These are phyloP conservation scores for Sanderia malayensis DNA, from an alignment of 30 jellyfish, hydroid and myxozoan genomes.

Conservation along the genomic window DNA sequence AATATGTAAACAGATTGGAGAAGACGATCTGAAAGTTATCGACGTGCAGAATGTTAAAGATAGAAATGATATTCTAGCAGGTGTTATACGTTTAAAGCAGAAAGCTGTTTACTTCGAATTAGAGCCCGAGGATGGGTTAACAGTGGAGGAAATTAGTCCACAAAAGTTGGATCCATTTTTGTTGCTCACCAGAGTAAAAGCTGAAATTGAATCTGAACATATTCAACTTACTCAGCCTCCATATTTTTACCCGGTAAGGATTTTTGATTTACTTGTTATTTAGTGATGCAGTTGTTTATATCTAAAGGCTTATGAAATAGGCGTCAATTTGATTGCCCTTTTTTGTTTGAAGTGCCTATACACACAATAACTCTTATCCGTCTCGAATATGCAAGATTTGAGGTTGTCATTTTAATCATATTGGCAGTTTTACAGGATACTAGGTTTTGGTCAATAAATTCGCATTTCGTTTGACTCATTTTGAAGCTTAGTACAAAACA, in stretches of 20 bases:
- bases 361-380: no score
- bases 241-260: constrained; percentile 76
- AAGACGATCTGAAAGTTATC: constrained; percentile 78
- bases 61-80: constrained; percentile 78
- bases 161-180: constrained; percentile 61
- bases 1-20: constrained; percentile 71
- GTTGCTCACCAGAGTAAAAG: constrained; percentile 70
- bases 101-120: constrained; percentile 78
- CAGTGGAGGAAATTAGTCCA: constrained; percentile 10
- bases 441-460: no score
- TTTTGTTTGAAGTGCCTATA: no score
- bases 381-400: no score
- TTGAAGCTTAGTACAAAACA: no score
- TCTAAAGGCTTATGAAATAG: no score
- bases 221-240: constrained; percentile 94
- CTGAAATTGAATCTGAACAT: constrained; percentile 56
- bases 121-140: constrained; percentile 60
- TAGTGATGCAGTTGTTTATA: no score
- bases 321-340: no score
- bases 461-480: no score
- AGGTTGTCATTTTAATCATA: no score
- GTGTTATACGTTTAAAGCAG: constrained; percentile 69
- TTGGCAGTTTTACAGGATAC: no score
- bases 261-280: no score
- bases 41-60: constrained; percentile 77